phyloP scores from a whole-genome alignment of 2,113 vertebrate species.

The Leuciscus idus region DNA sequence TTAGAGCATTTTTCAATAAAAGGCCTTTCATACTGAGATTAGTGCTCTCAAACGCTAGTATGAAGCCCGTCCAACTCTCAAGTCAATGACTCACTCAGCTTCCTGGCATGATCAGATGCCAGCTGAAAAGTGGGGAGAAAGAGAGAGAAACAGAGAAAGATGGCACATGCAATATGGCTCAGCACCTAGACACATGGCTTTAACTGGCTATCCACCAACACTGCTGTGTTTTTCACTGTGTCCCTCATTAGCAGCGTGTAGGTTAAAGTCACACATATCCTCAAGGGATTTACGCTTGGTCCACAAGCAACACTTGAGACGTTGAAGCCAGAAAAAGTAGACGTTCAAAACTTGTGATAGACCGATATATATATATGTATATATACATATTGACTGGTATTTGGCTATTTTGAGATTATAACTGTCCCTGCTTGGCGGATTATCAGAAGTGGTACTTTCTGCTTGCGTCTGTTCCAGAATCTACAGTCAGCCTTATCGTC shows the following conservation, averaged over 20 bases:
- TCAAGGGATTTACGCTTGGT: not conserved
- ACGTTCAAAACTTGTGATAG: constrained; percentile 3
- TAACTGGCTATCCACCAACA: constrained; percentile 48
- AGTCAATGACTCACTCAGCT: constrained; percentile 65
- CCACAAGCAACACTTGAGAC: constrained; percentile 2
- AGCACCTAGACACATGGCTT: constrained; percentile 59
- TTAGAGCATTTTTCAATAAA: constrained; percentile 63
- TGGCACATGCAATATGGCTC: constrained; percentile 38
- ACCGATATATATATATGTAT: not conserved
- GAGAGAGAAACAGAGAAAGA: constrained; percentile 53
- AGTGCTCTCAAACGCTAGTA: constrained; percentile 61
- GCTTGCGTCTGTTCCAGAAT: not conserved
- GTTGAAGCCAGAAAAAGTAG: not conserved
- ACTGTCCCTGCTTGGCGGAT: not conserved
- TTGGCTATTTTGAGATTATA: not conserved
- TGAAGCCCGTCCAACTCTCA: constrained; percentile 61
- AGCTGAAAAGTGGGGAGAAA: constrained; percentile 55
- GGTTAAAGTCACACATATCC: constrained; percentile 37
- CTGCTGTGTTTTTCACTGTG: constrained; percentile 40
- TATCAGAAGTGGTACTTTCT: not conserved
- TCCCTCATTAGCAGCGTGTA: constrained; percentile 47
- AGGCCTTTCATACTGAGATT: constrained; percentile 60
- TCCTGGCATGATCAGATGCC: constrained; percentile 61
- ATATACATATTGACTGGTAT: not conserved
- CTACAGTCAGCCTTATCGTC: not conserved